Evolutionary conservation across 1,140 invertebrate species (phyloP), one percentile per base, ranked within the genome.

Genomic region (Maniola jurtina): DNA sequence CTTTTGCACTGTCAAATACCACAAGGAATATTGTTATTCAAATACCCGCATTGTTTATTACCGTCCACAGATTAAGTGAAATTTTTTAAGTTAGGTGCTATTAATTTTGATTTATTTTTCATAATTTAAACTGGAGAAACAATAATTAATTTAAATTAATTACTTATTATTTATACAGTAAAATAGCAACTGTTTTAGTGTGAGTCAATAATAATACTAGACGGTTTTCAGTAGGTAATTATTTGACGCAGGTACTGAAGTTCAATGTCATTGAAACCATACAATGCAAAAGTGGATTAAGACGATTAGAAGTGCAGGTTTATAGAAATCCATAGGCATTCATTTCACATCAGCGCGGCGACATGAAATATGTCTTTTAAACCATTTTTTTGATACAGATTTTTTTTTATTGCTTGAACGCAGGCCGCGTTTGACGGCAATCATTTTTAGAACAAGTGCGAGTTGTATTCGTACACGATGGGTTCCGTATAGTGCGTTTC

Each of bases 221-320:
- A 11, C 42, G 42, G 42, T 45, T 45, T 45, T 45, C 42, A 45
- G 42, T 38, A 6, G 5, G 5, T 36, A 38, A 38, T 7, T 38
- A 38, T 7, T 34, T 34, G 38, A 14, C 38, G 14, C 25, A 52
- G 10, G n/a, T 15, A 47, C 47, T 47, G n/a, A 40, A 35, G 33
- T 34, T 59, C 63, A 65, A 59, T 65, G 63, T 50, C 63, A 65
- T n/a, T 8, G 63, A 65, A 65, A 25, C 63, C 63, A 2, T 52
- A 59, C 35, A 52, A 38, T n/a, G 42, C 7, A 36, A 36, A 64
- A 40, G 38, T 36, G 6, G 59, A 42, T 48, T 61, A 16, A 52
- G 14, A 13, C 7, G 7, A 15, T 52, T 52, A 52, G 48, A 4
- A 16, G 6, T 52, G 5, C 15, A 52, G 10, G 48, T 52, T 16